phyloP scores from a whole-genome alignment of 2,888 invertebrate species.

The Saturnia japonica region DNA sequence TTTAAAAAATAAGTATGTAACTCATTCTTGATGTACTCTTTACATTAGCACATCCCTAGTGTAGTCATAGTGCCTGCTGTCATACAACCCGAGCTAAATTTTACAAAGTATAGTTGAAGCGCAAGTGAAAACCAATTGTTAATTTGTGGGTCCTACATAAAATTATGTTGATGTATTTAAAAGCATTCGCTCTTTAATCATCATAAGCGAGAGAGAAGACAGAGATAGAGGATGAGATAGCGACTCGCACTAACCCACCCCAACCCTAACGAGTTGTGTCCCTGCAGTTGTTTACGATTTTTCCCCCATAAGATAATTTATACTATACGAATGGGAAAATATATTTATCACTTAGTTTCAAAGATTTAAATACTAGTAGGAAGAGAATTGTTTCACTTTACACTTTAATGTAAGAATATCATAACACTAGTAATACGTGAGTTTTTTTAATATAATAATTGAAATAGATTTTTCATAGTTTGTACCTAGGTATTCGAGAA shows the following conservation, averaged over 20 bases:
- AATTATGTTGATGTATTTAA: slow-evolving; percentile 47
- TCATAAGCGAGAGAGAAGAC: slow-evolving; percentile 10
- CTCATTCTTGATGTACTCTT: no score
- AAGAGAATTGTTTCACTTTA: not conserved
- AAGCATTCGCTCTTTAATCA: slow-evolving; percentile 41
- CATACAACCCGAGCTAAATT: no score
- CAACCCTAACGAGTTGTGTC: slow-evolving; percentile 43
- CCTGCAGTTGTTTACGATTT: slow-evolving; percentile 11
- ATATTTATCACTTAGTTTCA: not conserved
- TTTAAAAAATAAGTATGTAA: no score
- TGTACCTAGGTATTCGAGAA: no score
- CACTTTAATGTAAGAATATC: not conserved
- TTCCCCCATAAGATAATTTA: not conserved
- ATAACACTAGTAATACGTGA: not conserved
- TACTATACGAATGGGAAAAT: not conserved
- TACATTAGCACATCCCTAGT: no score
- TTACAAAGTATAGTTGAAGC: no score
- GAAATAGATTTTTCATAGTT: no score
- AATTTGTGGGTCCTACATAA: no score
- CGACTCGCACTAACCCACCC: slow-evolving; percentile 53
- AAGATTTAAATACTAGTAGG: not conserved
- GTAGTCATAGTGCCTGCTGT: no score
- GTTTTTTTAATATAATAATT: no score
- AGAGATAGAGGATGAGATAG: not conserved
- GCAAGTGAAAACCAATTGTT: no score